These are phyloP conservation scores for Mythimna impura DNA, from an alignment of 2,888 invertebrate genomes.

Conservation along the genomic window DNA sequence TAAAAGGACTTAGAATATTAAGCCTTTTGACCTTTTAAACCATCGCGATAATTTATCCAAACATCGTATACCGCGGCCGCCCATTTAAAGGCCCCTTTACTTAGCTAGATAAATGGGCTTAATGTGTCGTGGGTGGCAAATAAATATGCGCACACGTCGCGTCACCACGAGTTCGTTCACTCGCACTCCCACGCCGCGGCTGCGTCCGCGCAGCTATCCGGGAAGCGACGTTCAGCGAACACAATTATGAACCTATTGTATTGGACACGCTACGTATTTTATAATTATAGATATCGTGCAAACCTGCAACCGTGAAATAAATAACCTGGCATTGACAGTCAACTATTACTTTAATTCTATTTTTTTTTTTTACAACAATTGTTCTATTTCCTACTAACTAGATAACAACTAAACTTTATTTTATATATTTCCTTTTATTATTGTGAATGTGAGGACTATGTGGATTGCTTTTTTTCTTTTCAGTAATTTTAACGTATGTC, in stretches of 20 bases:
- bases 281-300: constrained; percentile 59
- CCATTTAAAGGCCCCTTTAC: constrained; percentile 22
- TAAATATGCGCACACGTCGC: constrained; percentile 53
- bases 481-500: no score
- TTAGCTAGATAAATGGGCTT: constrained; percentile 42
- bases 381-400: constrained; percentile 32
- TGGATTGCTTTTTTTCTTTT: no score
- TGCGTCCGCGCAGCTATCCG: constrained; percentile 56
- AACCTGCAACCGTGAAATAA: constrained; percentile 58
- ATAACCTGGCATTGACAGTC: constrained; percentile 59
- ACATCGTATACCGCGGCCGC: constrained; percentile 38
- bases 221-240: constrained; percentile 62
- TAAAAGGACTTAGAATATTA: background rate
- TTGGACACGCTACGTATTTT: constrained; percentile 63
- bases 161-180: constrained; percentile 72
- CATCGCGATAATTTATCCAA: constrained; percentile 31
- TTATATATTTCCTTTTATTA: no score
- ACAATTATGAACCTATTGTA: constrained; percentile 61
- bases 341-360: constrained; percentile 43
- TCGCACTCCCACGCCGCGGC: constrained; percentile 70
- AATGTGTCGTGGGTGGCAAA: constrained; percentile 63
- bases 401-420: background rate
- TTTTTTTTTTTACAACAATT: constrained; percentile 18
- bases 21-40: background rate
- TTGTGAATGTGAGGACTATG: no score